Evolutionary conservation across 2,888 invertebrate genomes (phyloP).

Genomic region (Homarus gammarus): DNA sequence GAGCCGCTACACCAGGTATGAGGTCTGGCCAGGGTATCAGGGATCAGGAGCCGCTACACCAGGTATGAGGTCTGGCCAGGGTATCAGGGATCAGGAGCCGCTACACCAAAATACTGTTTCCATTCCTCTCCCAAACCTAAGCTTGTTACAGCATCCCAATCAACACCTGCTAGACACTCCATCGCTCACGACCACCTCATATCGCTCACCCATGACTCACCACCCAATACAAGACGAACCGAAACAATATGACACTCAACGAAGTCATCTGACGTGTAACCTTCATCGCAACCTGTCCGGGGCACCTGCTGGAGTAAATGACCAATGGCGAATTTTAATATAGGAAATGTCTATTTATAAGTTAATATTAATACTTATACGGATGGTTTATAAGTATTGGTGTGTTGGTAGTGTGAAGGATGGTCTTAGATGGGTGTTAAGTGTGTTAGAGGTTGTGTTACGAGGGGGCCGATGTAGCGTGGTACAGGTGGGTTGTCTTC

Average conservation of each 20-base stretch:
- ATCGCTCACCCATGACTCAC: background rate
- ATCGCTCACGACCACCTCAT: background rate
- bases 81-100: too few relatives aligned
- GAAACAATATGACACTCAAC: background rate
- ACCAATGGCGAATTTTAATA: background rate
- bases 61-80: too few relatives aligned
- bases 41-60: too few relatives aligned
- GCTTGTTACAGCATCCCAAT: background rate
- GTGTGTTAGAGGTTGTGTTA: background rate
- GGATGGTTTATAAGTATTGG: background rate
- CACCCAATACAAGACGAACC: background rate
- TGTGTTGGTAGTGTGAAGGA: background rate
- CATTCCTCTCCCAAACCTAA: background rate
- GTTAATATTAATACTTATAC: background rate
- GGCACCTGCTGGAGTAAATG: background rate
- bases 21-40: too few relatives aligned
- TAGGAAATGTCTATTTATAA: background rate
- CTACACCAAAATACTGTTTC: background rate
- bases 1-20: too few relatives aligned
- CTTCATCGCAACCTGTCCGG: background rate
- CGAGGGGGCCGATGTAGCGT: background rate
- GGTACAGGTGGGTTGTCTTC: background rate
- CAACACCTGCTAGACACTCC: background rate
- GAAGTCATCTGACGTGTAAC: background rate
- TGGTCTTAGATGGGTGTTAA: too few relatives aligned